phyloP scores from a whole-genome alignment of 2,797 vertebrate species.

The Myoxocephalus aenaeus region DNA sequence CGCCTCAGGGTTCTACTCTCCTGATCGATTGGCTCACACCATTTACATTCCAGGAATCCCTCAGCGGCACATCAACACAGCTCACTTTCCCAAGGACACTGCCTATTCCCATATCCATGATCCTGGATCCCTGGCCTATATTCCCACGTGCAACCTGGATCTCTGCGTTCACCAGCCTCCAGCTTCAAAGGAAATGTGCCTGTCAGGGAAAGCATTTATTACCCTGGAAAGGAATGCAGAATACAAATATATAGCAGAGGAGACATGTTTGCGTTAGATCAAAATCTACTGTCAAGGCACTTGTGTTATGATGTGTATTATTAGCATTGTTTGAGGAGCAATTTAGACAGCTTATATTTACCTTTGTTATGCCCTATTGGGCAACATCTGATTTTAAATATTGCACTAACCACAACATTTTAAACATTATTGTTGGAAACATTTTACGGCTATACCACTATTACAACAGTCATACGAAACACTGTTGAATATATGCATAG shows the following conservation, averaged over 20 bases:
- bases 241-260: conserved; percentile 45
- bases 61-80: conserved; percentile 56
- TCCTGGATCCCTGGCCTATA: conserved; percentile 61
- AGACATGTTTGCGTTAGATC: conserved; percentile 29
- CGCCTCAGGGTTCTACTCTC: conserved; percentile 55
- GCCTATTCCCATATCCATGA: conserved; percentile 56
- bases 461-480: conserved; percentile 1
- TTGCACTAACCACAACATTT: background rate
- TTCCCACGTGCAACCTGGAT: conserved; percentile 65
- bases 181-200: conserved; percentile 71
- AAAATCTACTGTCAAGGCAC: background rate
- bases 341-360: background rate
- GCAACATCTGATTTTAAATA: conserved; percentile 7
- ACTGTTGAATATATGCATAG: conserved; percentile 5
- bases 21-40: conserved; percentile 67
- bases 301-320: conserved; percentile 1
- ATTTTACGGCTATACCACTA: background rate
- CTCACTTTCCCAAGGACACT: conserved; percentile 70
- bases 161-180: conserved; percentile 45
- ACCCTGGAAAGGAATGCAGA: conserved; percentile 30
- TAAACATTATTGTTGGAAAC: background rate
- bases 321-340: conserved; percentile 3
- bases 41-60: conserved; percentile 74
- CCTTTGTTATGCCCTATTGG: background rate
- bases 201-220: conserved; percentile 42